Conservation (phyloP, 1,140 invertebrate genomes). For the Hylaeus volcanicus region DNA sequence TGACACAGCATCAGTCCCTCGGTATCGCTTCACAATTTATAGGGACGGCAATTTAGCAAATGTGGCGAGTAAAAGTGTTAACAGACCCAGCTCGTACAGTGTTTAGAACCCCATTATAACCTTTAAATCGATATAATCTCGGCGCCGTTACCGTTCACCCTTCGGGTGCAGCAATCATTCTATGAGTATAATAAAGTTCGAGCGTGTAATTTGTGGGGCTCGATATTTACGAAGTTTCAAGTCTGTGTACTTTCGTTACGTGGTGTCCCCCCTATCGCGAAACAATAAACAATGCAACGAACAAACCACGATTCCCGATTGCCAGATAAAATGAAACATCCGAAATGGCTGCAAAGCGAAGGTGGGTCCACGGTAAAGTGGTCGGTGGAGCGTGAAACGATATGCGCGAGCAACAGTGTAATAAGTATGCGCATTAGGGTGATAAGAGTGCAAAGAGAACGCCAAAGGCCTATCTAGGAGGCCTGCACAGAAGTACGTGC, state of each 20-base stretch:
- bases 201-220: slow-evolving; percentile 18
- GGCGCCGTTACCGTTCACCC: slow-evolving; percentile 9
- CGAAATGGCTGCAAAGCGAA: slow-evolving; percentile 5
- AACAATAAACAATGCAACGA: too few species aligned
- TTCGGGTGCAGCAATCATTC: slow-evolving; percentile 3
- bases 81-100: neutral
- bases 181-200: neutral
- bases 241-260: neutral
- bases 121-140: slow-evolving; percentile 19
- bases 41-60: neutral
- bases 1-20: too few species aligned
- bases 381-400: slow-evolving; percentile 72
- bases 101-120: slow-evolving; percentile 24
- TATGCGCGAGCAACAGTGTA: slow-evolving; percentile 77
- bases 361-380: slow-evolving; percentile 54
- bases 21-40: too few species aligned
- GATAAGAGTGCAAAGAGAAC: slow-evolving; percentile 79
- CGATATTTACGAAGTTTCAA: neutral
- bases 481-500: slow-evolving; percentile 56
- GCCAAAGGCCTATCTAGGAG: slow-evolving; percentile 59
- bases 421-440: slow-evolving; percentile 80
- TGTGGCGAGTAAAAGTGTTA: neutral
- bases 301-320: neutral
- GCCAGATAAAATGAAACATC: neutral
- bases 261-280: too few species aligned